These are phyloP conservation scores for Phaedon cochleariae DNA, from an alignment of 2,888 invertebrate species.

Conservation along the genomic window DNA sequence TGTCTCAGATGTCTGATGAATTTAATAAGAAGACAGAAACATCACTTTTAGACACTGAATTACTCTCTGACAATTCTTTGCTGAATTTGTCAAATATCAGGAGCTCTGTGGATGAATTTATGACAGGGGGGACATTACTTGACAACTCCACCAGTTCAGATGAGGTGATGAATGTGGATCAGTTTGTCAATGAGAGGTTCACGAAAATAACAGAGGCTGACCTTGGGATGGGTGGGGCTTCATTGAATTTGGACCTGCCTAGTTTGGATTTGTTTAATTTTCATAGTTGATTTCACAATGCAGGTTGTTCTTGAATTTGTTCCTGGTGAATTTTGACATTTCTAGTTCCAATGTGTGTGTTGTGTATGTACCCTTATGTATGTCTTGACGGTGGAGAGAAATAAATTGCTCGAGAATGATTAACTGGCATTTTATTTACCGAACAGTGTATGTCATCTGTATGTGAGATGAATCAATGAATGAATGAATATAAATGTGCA, in stretches of 20 bases:
- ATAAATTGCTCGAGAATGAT: too few relatives aligned
- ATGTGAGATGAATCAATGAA: too few relatives aligned
- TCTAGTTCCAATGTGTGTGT: too few relatives aligned
- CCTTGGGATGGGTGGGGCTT: slow-evolving; percentile 47
- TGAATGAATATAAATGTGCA: too few relatives aligned
- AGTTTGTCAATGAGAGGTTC: slow-evolving; percentile 61
- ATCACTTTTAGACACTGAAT: slow-evolving; percentile 25
- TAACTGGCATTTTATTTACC: too few relatives aligned
- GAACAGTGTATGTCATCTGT: too few relatives aligned
- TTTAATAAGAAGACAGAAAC: slow-evolving; percentile 15
- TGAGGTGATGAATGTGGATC: slow-evolving; percentile 62
- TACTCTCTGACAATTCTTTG: slow-evolving; percentile 52
- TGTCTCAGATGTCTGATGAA: slow-evolving; percentile 11
- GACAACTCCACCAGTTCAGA: slow-evolving; percentile 59
- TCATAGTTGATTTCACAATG: slow-evolving; percentile 46
- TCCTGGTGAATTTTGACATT: too few relatives aligned
- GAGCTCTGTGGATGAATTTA: slow-evolving; percentile 54
- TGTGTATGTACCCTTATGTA: too few relatives aligned
- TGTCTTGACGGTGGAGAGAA: too few relatives aligned
- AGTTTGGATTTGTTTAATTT: slow-evolving; percentile 59
- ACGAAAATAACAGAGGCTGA: slow-evolving; percentile 59
- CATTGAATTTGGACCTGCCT: slow-evolving; percentile 56
- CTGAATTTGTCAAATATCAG: slow-evolving; percentile 47
- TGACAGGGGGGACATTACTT: slow-evolving; percentile 53
- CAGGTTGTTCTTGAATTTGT: background rate